Evolutionary conservation across 2,797 vertebrate species (phyloP).

Genomic region (Poecilia wingei): DNA sequence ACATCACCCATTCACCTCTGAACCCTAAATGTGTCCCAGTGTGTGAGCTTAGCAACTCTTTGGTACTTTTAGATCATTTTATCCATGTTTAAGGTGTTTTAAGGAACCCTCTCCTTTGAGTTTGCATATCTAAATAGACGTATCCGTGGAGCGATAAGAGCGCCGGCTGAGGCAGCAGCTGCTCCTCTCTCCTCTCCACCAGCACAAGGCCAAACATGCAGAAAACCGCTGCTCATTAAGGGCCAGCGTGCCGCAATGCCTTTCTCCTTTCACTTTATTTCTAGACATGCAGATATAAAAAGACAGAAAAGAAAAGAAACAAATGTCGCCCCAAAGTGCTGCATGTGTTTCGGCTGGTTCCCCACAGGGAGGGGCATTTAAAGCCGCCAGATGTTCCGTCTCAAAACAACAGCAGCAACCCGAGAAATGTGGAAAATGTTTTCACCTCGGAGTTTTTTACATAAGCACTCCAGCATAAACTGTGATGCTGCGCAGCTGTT

Average conservation of each 20-base stretch:
- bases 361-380: conserved; percentile 42
- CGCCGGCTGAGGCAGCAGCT: conserved; percentile 62
- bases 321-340: not conserved
- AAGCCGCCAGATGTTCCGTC: conserved; percentile 66
- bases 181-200: conserved; percentile 28
- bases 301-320: not conserved
- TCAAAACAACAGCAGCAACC: conserved; percentile 54
- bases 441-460: not conserved
- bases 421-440: conserved; percentile 1
- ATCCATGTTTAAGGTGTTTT: not conserved
- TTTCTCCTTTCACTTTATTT: not conserved
- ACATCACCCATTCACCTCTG: not conserved
- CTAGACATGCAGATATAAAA: not conserved
- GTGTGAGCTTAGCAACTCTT: not conserved
- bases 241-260: not conserved
- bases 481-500: conserved; percentile 1
- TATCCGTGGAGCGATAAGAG: conserved; percentile 49
- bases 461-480: not conserved
- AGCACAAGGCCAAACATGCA: not conserved
- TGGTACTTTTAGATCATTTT: not conserved
- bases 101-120: conserved; percentile 19
- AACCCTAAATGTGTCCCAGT: not conserved
- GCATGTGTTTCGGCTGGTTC: conserved; percentile 29
- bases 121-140: conserved; percentile 45
- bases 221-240: not conserved